phyloP scores from a whole-genome alignment of 2,797 vertebrate genomes.

The Myotis daubentonii region DNA sequence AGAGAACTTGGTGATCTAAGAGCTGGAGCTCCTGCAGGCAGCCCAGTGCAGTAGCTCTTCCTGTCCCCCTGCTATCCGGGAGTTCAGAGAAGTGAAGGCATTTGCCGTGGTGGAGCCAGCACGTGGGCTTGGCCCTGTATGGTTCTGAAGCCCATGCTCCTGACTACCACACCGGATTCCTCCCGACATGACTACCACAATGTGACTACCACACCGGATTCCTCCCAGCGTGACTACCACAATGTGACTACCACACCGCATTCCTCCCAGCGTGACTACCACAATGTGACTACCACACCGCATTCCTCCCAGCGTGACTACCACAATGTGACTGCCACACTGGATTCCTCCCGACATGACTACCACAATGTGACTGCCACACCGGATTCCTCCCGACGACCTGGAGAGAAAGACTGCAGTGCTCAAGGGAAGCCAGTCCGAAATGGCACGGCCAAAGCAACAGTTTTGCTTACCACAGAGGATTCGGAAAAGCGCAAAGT shows the following conservation, averaged over 20 bases:
- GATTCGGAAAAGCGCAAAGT: fast-evolving
- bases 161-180: too few relatives aligned
- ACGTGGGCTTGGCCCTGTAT: neutral
- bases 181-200: too few relatives aligned
- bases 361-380: too few relatives aligned
- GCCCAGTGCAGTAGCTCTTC: neutral
- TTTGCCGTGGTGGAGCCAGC: fast-evolving
- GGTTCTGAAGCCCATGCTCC: too few relatives aligned
- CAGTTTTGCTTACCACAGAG: neutral
- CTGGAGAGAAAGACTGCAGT: neutral
- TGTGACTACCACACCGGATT: too few relatives aligned
- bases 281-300: too few relatives aligned
- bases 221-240: too few relatives aligned
- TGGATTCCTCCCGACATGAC: too few relatives aligned
- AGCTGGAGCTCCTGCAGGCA: neutral
- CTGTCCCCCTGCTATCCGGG: fast-evolving
- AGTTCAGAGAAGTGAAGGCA: neutral
- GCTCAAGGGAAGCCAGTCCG: neutral
- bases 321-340: too few relatives aligned
- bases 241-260: too few relatives aligned
- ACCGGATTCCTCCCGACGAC: neutral
- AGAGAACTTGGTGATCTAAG: neutral
- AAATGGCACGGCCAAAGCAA: neutral
- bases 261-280: too few relatives aligned
- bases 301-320: too few relatives aligned